phyloP scores from a whole-genome alignment of 1,140 invertebrate genomes.

The Drosophila pseudoobscura region DNA sequence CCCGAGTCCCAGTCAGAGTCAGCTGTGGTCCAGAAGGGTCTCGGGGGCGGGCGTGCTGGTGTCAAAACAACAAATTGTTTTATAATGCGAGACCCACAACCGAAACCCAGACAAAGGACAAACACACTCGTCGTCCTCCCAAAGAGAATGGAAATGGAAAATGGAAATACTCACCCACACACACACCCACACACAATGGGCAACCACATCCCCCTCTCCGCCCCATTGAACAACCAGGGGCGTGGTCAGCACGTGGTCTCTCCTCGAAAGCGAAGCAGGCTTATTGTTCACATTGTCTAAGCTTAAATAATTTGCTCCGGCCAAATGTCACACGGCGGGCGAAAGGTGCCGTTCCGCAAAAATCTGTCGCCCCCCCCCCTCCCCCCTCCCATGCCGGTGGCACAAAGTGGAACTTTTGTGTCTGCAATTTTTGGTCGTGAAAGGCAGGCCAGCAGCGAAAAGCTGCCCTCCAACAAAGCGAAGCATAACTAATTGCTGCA shows the following conservation, averaged over 20 bases:
- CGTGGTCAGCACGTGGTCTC: conserved; percentile 27
- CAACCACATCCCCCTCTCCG: too few species aligned
- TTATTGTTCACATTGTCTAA: conserved; percentile 58
- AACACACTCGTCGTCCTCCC: background rate
- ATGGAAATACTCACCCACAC: conserved; percentile 22
- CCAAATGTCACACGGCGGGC: conserved; percentile 57
- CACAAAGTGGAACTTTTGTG: conserved; percentile 4
- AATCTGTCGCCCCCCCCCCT: conserved; percentile 8
- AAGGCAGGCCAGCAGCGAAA: conserved; percentile 20
- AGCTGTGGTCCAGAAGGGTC: conserved; percentile 3
- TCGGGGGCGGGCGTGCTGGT: conserved; percentile 31
- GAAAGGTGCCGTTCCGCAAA: conserved; percentile 1
- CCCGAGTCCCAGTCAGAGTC: conserved; percentile 15
- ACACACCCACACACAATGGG: background rate
- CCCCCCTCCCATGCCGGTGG: conserved; percentile 5
- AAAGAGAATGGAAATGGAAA: conserved; percentile 24
- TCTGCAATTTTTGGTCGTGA: conserved; percentile 5
- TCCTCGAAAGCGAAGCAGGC: conserved; percentile 2
- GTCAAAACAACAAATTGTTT: conserved; percentile 66
- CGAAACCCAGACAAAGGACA: conserved; percentile 39
- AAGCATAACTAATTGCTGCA: conserved; percentile 52
- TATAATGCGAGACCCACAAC: conserved; percentile 45
- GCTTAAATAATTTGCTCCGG: conserved; percentile 56
- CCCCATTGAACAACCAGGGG: background rate
- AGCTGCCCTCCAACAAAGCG: conserved; percentile 30